Conservation (phyloP, 2,797 vertebrate genomes). For the Serranus cabrilla region DNA sequence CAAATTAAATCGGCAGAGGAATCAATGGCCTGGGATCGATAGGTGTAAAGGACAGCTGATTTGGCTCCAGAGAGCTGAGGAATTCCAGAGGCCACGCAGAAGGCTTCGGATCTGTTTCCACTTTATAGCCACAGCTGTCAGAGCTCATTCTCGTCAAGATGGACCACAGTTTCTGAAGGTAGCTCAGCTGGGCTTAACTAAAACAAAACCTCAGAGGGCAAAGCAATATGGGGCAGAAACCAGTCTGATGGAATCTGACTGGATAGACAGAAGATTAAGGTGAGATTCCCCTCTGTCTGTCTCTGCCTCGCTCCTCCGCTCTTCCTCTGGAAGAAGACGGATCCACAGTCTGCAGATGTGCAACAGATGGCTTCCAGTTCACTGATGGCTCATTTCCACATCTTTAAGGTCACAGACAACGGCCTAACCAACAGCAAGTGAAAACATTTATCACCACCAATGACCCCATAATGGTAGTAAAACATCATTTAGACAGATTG, state of each 20-base stretch:
- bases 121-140: conserved; percentile 80
- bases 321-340: conserved; percentile 48
- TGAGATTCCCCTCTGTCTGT: conserved; percentile 51
- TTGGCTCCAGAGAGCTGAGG: conserved; percentile 76
- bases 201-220: conserved; percentile 76
- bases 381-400: conserved; percentile 68
- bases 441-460: conserved; percentile 61
- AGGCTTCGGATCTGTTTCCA: conserved; percentile 78
- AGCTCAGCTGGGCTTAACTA: conserved; percentile 72
- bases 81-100: conserved; percentile 77
- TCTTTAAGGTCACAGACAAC: conserved; percentile 76
- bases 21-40: conserved; percentile 84
- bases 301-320: conserved; percentile 26
- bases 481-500: conserved; percentile 50
- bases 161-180: conserved; percentile 69
- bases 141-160: conserved; percentile 76
- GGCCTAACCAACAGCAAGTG: conserved; percentile 56
- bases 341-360: conserved; percentile 74
- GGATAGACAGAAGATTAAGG: conserved; percentile 73
- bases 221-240: conserved; percentile 62
- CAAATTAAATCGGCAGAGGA: conserved; percentile 74
- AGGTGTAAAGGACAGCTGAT: conserved; percentile 81
- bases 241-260: conserved; percentile 76
- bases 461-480: conserved; percentile 42
- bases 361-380: conserved; percentile 77